A percentile compares a stretch with the other conserved stretches of the same genome.
Evolutionary conservation across 2,113 vertebrate species (phyloP).

Genomic region (Motacilla tschutschensis): DNA sequence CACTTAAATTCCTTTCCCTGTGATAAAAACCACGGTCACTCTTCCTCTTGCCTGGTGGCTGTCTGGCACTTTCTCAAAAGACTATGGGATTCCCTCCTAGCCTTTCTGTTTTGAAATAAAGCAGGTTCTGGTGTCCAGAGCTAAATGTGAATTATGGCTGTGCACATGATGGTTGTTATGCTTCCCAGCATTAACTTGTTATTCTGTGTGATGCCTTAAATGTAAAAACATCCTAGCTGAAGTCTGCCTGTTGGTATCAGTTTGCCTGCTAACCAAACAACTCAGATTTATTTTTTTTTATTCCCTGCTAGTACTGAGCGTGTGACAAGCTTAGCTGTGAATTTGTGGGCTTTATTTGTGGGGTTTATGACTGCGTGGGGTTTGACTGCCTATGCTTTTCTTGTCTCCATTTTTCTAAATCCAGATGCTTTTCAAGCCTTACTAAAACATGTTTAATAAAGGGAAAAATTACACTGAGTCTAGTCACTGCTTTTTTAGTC

Average conservation of each 20-base stretch:
- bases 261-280: neutral
- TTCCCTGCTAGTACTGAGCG: neutral
- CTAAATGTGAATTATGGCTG: neutral
- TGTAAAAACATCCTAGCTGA: neutral
- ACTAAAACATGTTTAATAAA: constrained; percentile 28
- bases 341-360: constrained; percentile 8
- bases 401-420: neutral
- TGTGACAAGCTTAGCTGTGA: constrained; percentile 13
- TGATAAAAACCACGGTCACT: neutral
- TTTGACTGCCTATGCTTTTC: constrained; percentile 3
- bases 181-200: neutral
- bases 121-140: neutral
- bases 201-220: constrained; percentile 37
- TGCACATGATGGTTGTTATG: neutral
- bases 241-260: neutral
- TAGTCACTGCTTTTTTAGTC: constrained; percentile 31
- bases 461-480: neutral
- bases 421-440: constrained; percentile 35
- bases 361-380: neutral
- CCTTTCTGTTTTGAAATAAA: neutral
- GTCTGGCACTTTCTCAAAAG: neutral
- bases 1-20: neutral
- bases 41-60: neutral
- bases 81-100: neutral
- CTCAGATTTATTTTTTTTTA: neutral